Conservation (phyloP, 2,888 invertebrate genomes). For the Anthoptus insignis region DNA sequence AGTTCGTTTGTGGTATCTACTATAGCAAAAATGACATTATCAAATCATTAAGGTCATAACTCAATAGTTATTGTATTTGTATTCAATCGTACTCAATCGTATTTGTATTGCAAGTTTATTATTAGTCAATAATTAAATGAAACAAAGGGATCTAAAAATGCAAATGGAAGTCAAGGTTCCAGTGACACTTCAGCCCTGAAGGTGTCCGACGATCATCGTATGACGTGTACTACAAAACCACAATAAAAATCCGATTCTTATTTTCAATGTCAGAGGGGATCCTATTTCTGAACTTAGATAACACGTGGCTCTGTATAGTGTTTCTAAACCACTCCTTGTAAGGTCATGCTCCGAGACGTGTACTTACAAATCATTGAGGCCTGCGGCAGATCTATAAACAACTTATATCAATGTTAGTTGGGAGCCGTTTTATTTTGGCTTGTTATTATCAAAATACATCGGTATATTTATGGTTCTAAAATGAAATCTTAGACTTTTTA, state of each 20-base stretch:
- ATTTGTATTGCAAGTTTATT: no score
- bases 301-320: constrained; percentile 22
- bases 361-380: not conserved
- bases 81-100: no score
- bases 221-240: constrained; percentile 11
- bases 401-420: not conserved
- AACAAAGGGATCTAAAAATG: not conserved
- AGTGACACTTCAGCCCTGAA: constrained; percentile 1
- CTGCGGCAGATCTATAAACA: not conserved
- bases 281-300: constrained; percentile 20
- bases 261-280: constrained; percentile 31
- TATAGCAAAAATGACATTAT: no score
- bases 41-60: no score
- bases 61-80: no score
- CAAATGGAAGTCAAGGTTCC: not conserved
- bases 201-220: constrained; percentile 1
- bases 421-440: not conserved
- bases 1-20: no score
- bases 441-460: not conserved
- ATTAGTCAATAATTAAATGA: no score
- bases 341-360: constrained; percentile 14
- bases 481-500: no score
- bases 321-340: constrained; percentile 26
- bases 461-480: no score
- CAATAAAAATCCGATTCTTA: constrained; percentile 14